These are phyloP conservation scores for Halesus radiatus DNA, from an alignment of 1,140 invertebrate genomes.

Conservation along the genomic window DNA sequence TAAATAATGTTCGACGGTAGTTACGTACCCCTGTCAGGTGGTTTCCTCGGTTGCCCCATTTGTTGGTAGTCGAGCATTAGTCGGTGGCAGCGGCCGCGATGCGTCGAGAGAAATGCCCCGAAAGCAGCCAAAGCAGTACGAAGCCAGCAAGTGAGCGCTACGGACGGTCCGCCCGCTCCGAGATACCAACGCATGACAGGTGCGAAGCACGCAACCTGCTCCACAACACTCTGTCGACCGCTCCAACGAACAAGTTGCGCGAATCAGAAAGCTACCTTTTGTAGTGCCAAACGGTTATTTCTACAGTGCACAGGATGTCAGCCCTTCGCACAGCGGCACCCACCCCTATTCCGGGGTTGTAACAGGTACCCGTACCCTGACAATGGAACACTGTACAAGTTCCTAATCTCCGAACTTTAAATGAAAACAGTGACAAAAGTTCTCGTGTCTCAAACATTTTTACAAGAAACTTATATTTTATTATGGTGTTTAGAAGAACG, in stretches of 20 bases:
- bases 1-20: neutral
- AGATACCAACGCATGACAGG: slow-evolving; percentile 14
- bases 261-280: slow-evolving; percentile 12
- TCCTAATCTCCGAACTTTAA: neutral
- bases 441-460: slow-evolving; percentile 15
- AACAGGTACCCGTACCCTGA: neutral
- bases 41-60: slow-evolving; percentile 24
- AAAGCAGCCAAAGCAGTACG: neutral
- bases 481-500: slow-evolving; percentile 8
- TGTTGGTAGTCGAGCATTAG: slow-evolving; percentile 16
- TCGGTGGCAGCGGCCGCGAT: neutral
- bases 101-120: neutral
- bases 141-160: slow-evolving; percentile 12
- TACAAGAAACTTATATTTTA: slow-evolving; percentile 10
- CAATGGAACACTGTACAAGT: neutral
- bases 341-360: neutral
- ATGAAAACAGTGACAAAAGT: slow-evolving; percentile 15
- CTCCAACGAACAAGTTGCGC: slow-evolving; percentile 5
- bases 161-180: neutral
- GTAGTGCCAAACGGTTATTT: neutral
- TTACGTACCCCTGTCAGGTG: neutral
- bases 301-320: slow-evolving; percentile 12
- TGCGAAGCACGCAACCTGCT: slow-evolving; percentile 17
- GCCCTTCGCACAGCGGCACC: neutral
- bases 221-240: neutral